Evolutionary conservation across 1,140 invertebrate genomes (phyloP), one percentile per base, ranked within the genome.

Genomic region (Frieseomelitta varia): DNA sequence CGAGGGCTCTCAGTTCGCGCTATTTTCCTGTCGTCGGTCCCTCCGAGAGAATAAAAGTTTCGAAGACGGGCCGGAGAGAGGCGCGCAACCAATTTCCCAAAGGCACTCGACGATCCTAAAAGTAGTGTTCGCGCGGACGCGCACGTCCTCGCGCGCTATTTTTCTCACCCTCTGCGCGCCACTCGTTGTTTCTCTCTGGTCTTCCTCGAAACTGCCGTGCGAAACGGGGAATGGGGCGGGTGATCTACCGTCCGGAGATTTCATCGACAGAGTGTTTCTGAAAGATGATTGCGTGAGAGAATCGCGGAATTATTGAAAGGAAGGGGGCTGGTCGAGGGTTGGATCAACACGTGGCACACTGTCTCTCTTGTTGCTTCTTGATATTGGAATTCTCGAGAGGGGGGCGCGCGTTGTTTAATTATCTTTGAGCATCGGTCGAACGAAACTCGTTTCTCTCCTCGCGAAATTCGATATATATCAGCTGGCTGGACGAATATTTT

Each of bases 11-110:
- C 85, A 84, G 82, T 90, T 91, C 86, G 88, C 86, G 88, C 89
- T 90, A 92, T 92, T 93, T 93, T 92, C 87, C 91, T 90, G 92
- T 92, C 86, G 68, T 80, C 78, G 71, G 85, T 89, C 87, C 88
- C 89, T 65, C n/a, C 30, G 90, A 93, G 90, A 90, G 88, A 93
- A 93, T 92, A 90, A 93, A 92, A 93, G 90, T 93, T 47, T 93
- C 82, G 87, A 87, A 81, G 68, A 87, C 69, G 65, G 61, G 27
- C 67, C 83, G 85, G 83, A 81, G 83, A 81, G 80, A 90, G 87
- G 89, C 90, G 90, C 84, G 79, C 88, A 91, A 92, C 88, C 93
- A 92, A 93, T 93, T 93, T 93, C 92, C 92, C 92, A 76, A 72
- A 91, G 93, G 88, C 88, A 68, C 82, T 84, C 79, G 58, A 79